Evolutionary conservation across 2,797 vertebrate genomes (phyloP).

Genomic region (Florisuga fusca): DNA sequence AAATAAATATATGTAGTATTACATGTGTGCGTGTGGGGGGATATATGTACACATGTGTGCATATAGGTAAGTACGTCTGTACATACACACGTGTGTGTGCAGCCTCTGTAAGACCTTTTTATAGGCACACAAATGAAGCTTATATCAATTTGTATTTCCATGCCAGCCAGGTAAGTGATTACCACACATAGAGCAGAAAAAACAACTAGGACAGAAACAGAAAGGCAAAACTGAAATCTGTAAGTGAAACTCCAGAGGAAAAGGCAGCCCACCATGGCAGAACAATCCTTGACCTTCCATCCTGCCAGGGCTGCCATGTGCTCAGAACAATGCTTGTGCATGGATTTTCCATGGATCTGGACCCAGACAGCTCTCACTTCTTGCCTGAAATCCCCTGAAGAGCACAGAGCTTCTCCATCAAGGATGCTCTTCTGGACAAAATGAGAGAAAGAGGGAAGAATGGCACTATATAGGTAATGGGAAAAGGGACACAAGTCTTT

Average conservation of each 20-base stretch:
- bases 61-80: not conserved
- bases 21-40: accelerated
- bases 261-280: not conserved
- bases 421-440: no score
- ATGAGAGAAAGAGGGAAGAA: not conserved
- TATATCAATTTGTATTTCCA: not conserved
- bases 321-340: not conserved
- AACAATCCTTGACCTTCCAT: not conserved
- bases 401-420: not conserved
- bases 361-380: accelerated
- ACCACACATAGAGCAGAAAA: not conserved
- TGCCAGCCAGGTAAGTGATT: not conserved
- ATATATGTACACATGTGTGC: no score
- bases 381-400: not conserved
- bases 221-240: not conserved
- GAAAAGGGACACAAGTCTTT: not conserved
- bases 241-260: not conserved
- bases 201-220: not conserved
- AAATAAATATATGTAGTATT: no score
- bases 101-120: not conserved
- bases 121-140: not conserved
- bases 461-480: not conserved
- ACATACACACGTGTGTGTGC: no score
- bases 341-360: not conserved
- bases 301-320: not conserved